Percentiles rank a stretch among this genome's conserved stretches.
phyloP scores from a whole-genome alignment of 2,113 vertebrate genomes.

The Odocoileus hemionus region DNA sequence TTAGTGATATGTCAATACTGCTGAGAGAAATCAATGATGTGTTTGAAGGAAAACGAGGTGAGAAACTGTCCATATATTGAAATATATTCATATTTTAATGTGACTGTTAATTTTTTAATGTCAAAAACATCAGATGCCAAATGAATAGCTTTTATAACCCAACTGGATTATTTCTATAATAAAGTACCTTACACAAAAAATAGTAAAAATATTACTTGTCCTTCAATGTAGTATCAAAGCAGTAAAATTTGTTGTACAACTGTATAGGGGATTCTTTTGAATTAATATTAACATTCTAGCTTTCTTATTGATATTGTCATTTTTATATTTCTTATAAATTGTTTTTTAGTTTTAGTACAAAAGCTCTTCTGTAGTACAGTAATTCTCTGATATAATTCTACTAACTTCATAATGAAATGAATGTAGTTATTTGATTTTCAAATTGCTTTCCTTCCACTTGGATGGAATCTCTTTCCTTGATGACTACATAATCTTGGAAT shows the following conservation, averaged over 20 bases:
- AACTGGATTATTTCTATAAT: slow-evolving; percentile 12
- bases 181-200: slow-evolving; percentile 15
- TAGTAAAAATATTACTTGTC: slow-evolving; percentile 8
- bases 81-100: background rate
- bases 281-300: slow-evolving; percentile 10
- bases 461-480: slow-evolving; percentile 79
- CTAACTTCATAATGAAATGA: slow-evolving; percentile 81
- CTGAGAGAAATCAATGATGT: slow-evolving; percentile 95
- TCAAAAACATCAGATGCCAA: background rate
- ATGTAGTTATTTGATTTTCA: slow-evolving; percentile 85
- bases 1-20: slow-evolving; percentile 93
- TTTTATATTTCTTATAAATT: slow-evolving; percentile 23
- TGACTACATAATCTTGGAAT: slow-evolving; percentile 77
- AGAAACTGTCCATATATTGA: slow-evolving; percentile 56
- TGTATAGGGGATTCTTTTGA: background rate
- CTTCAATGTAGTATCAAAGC: slow-evolving; percentile 11
- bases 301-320: slow-evolving; percentile 27
- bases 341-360: slow-evolving; percentile 46
- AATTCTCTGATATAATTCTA: slow-evolving; percentile 62
- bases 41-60: slow-evolving; percentile 96
- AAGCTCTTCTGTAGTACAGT: slow-evolving; percentile 24
- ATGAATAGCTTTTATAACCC: slow-evolving; percentile 4
- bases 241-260: slow-evolving; percentile 25
- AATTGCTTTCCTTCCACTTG: slow-evolving; percentile 83
- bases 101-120: background rate